Base-by-base conservation (phyloP, 2,888 invertebrate species). In the Meiosimyza decipiens region DNA sequence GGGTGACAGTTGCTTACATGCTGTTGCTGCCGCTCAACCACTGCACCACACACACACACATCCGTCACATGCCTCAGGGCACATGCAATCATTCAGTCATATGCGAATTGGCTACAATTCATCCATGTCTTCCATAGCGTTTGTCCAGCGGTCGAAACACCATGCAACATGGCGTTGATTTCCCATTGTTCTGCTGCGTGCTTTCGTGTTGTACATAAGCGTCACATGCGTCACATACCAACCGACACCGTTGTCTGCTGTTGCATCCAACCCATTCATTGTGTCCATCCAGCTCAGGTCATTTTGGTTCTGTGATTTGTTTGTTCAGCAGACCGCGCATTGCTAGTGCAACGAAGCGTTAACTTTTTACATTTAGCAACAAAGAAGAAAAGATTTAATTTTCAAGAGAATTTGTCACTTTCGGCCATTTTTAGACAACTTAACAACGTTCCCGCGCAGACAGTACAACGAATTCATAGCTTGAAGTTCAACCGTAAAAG, bases 301-400 rank as follows among this genome's bases (percentile, higher is more conserved):
- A 33, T 33, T 40, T 33, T 49, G 50, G 16, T 47, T 47, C 63
- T 50, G n/a, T 63, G 49, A 50, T 63, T 63, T 63, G 63, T 50
- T 63, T 63, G 63, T 49, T 5, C 63, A 63, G 6, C 63, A 50
- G 63, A 63, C 63, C 63, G 63, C 16, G 18, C 49, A 63, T 49
- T 12, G n/a, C 28, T 15, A 22, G 18, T 9, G 18, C 64, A 18
- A n/a, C 50, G 22, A 51, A 18, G 64, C 64, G 51, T 64, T 12
- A 15, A 18, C 18, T 50, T 63, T 63, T 12, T 49, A 28, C 22
- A 16, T 62, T 62, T 40, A 9, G 9, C 40, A 40, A 9, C 9
- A 9, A 40, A 40, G 6, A 40, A 33, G 22, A 59, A 28, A 73
- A 64, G 13, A 62, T 73, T 71, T 63, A 13, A 16, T 40, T 40